Evolutionary conservation across 2,113 vertebrate species (phyloP), one percentile per base, ranked within the genome.

Genomic region (Physeter macrocephalus): DNA sequence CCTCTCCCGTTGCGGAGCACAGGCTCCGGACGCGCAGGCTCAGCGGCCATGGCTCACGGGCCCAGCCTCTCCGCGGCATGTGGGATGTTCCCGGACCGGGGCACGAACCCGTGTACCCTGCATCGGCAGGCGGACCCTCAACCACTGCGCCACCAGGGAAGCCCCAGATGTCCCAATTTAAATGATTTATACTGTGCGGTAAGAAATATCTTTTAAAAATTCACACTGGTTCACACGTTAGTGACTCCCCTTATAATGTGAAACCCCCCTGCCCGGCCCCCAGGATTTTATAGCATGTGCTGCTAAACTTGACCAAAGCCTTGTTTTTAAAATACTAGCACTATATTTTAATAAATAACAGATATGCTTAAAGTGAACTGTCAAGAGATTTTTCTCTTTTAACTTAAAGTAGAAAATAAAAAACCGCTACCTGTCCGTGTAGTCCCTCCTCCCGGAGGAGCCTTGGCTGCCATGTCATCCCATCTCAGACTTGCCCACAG

Each of bases 391-490:
- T 8, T 17, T 29, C 96, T 82, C 95, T 86, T 93, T 75, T 90
- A 94, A 93, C 49, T 69, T 78, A 36, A 93, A 74, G 64, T 78
- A 81, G 72, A 88, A 69, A 95, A 93, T 71, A 52, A 9, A 75
- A 59, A n/a, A n/a, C 2, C 29, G 66, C 90, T 99, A 99, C 99
- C 99, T 99, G 99, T 99, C 41, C 99, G 99, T 0, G 99, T 99
- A 67, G 99, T 99, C 90, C 99, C 99, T 11, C 99, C 99, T 46
- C 99, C 99, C 29, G 99, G 99, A 12, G 99, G 99, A 3, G 99
- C 99, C 98, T 99, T 99, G 83, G 99, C 99, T 4, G 99, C 99
- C 99, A 99, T 99, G 97, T 99, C 99, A 69, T 99, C 99, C 99
- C 99, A 99, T 90, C 99, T 98, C 96, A 99, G 98, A 96, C 99